Evolutionary conservation across 2,113 vertebrate species (phyloP), one percentile per base, ranked within the genome.

Genomic region (Mixornis gularis): DNA sequence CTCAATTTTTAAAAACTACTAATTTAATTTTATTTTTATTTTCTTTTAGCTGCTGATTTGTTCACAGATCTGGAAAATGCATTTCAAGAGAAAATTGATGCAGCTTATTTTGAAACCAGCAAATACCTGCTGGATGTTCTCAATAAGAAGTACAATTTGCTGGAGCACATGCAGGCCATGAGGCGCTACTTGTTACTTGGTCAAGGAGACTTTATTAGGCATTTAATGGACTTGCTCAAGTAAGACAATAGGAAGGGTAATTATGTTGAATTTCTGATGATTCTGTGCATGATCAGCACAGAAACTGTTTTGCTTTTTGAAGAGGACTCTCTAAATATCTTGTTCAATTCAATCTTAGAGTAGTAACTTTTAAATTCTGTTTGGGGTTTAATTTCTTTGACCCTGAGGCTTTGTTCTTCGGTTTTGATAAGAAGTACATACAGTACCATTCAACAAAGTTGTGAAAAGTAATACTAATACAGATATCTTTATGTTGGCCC

Each of bases 141-240:
- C 64, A 99, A 99, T 96, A 98, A 97, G 52, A 99, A 98, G 93
- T 99, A 99, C 97, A 98, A 98, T 94, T 95, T 99, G 94, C 97
- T 99, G 94, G 99, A 99, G 60, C 99, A 99, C 91, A 98, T 99
- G 96, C 99, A 99, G 97, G 99, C 99, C 66, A 98, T 99, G 98
- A 98, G 99, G 46, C 98, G 99, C 56, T 99, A 99, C 98, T 97
- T 99, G 92, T 98, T 99, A 46, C 98, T 99, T 30, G 99, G 99
- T 73, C 99, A 99, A 95, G 99, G 99, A 82, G 99, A 99, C 96
- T 99, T 99, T 93, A 99, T 99, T 96, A 97, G 99, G 40, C 99
- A 99, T 93, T 97, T 99, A 73, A 99, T 99, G 99, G 99, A 99
- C 95, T 97, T 99, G 93, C 98, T 99, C 27, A 99, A 99, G 99